These are phyloP conservation scores for Mus minutoides DNA, from an alignment of 2,797 vertebrate genomes.

Conservation along the genomic window DNA sequence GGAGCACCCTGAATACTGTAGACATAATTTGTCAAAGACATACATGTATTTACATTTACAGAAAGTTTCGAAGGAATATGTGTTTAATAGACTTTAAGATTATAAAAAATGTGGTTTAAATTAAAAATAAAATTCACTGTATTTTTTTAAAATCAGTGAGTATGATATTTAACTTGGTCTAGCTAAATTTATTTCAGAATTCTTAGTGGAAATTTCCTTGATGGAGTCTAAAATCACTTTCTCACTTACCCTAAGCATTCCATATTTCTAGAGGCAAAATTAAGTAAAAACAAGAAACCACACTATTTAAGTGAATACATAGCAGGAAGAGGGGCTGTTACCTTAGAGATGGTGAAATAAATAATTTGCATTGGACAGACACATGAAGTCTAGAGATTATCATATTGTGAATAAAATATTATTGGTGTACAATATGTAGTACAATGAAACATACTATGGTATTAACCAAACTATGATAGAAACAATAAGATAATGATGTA, in stretches of 20 bases:
- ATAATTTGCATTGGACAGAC: not conserved
- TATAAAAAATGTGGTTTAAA: not conserved
- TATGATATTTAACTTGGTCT: not conserved
- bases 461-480: constrained; percentile 12
- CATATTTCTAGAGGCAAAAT: not conserved
- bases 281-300: constrained; percentile 14
- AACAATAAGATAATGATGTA: not conserved
- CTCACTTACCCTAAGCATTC: not conserved
- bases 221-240: not conserved
- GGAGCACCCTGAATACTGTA: not conserved
- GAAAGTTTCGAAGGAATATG: constrained; percentile 41
- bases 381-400: not conserved
- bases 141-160: not conserved
- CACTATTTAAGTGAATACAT: not conserved
- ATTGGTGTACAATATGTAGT: not conserved
- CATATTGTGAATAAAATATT: not conserved
- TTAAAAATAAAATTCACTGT: constrained; percentile 11
- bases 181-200: not conserved
- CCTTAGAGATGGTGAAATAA: not conserved
- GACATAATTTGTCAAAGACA: not conserved
- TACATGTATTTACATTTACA: not conserved
- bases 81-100: constrained; percentile 16
- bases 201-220: not conserved
- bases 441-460: not conserved
- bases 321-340: not conserved